Evolutionary conservation across 1,140 invertebrate genomes (phyloP), one percentile per base, ranked within the genome.

Genomic region (Drosophila orena): DNA sequence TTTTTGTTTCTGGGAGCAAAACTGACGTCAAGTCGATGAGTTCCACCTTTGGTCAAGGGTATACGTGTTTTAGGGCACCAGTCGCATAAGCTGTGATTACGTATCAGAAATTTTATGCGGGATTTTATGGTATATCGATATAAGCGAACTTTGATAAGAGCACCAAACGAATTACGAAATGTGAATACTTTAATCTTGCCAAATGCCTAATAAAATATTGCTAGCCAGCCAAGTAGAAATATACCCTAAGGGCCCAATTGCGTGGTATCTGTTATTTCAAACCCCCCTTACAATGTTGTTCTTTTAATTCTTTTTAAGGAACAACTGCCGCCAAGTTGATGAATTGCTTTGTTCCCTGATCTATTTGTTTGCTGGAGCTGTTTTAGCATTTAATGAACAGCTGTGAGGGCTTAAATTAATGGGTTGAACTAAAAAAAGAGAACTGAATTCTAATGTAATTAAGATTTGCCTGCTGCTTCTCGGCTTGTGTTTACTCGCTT

Each of bases 351-450:
- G 38, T 56, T 27, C 11, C 27, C 15, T 37, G 38, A 8, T 40
- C 20, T 43, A 64, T 5, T 64, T 37, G 43, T 20, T 53, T 11
- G 38, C 6, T 20, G 58, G 42, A 20, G 30, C 15, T 52, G 49
- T 68, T n/a, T 55, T 54, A 37, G 38, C 30, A 14, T 50, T 74
- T 75, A 74, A 75, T 74, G 46, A 74, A 74, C 70, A 75, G 49
- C 71, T 74, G 71, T 37, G 22, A 27, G 42, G 43, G 37, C 42
- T 53, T 47, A 11, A 20, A 35, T 14, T 43, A 35, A 15, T 54
- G n/a, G 22, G 11, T 3, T 10, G 17, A 60, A n/a, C 43, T 11
- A 15, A 11, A 42, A 52, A 22, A 34, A 34, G 30, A 20, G 12
- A 35, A 14, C 30, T 15, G 12, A 53, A 44, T 44, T 69, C 34